Conservation (phyloP, 2,113 vertebrate species). For the Daphoenositta chrysoptera region DNA sequence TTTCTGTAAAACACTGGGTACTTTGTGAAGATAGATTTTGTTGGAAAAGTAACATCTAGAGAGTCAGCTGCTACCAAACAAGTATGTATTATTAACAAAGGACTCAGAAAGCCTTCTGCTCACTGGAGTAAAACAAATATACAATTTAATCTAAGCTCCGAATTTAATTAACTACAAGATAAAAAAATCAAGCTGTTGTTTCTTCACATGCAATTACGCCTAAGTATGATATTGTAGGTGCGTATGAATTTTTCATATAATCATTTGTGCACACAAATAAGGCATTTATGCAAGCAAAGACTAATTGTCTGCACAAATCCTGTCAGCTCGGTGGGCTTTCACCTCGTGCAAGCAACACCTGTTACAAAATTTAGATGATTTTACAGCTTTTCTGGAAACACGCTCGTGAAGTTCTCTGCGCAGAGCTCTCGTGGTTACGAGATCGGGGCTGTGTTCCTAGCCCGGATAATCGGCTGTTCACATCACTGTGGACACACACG, state of each 20-base stretch:
- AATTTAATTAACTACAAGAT: constrained; percentile 40
- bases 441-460: neutral
- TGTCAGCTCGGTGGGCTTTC: neutral
- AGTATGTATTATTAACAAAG: constrained; percentile 51
- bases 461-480: neutral
- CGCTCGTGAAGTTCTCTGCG: neutral
- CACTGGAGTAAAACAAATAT: constrained; percentile 34
- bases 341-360: neutral
- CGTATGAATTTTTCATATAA: constrained; percentile 25
- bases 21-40: neutral
- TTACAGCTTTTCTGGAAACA: neutral
- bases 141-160: constrained; percentile 18
- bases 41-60: constrained; percentile 4
- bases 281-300: constrained; percentile 12
- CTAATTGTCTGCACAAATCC: constrained; percentile 13
- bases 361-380: neutral
- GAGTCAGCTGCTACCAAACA: constrained; percentile 12
- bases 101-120: neutral
- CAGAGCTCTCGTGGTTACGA: neutral
- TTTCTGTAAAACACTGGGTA: neutral
- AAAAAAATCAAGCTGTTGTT: neutral
- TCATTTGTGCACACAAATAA: constrained; percentile 38
- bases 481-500: fast-evolving
- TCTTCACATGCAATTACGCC: constrained; percentile 14
- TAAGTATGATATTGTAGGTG: constrained; percentile 29